Evolutionary conservation across 1,140 invertebrate genomes (phyloP).

Genomic region (Rhagoletis zephyria): DNA sequence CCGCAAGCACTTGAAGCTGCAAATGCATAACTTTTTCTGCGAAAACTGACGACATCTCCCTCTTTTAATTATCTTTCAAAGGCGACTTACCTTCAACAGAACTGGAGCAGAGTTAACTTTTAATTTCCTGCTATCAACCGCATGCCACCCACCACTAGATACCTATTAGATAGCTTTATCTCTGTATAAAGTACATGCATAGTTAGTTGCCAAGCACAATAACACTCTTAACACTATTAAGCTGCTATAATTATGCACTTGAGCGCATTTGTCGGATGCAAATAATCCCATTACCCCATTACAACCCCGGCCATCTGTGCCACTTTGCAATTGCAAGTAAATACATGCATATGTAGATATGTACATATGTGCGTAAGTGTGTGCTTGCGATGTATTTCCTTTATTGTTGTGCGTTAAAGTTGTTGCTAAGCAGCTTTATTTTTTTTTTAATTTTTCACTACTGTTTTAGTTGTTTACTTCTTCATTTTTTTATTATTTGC

Average conservation of each 20-base stretch:
- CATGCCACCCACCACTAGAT: not conserved
- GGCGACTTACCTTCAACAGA: too few species aligned
- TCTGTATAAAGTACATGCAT: not conserved
- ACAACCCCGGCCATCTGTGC: not conserved
- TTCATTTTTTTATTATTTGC: not conserved
- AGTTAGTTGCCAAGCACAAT: not conserved
- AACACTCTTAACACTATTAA: not conserved
- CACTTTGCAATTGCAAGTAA: not conserved
- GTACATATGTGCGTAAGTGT: not conserved
- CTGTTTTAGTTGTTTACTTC: not conserved
- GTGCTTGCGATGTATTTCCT: not conserved
- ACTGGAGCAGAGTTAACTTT: too few species aligned
- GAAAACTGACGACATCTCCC: too few species aligned
- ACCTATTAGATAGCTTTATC: not conserved
- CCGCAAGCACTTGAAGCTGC: too few species aligned
- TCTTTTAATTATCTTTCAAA: too few species aligned
- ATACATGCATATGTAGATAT: not conserved
- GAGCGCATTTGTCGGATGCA: slow-evolving; percentile 16
- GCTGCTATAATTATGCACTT: slow-evolving; percentile 22
- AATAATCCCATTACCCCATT: slow-evolving; percentile 28
- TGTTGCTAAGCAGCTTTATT: slow-evolving; percentile 29
- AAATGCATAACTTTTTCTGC: too few species aligned
- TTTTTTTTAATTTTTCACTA: not conserved
- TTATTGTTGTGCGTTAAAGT: not conserved
- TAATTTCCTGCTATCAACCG: not conserved